These are phyloP conservation scores for Eulemur mongoz DNA, from an alignment of 2,797 vertebrate species.

Conservation along the genomic window DNA sequence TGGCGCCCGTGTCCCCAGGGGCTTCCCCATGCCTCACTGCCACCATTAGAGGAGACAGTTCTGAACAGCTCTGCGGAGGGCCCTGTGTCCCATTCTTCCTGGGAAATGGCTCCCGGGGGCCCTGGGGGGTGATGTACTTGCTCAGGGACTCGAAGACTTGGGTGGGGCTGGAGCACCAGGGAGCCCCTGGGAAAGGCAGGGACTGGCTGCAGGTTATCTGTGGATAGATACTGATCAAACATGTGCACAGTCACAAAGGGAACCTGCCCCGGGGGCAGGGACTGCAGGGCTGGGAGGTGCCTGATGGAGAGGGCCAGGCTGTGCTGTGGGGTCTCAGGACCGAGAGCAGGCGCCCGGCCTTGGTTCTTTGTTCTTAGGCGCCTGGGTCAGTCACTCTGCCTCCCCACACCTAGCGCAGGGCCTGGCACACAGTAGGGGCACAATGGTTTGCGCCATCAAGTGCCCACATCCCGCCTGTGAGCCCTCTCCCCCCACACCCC, in stretches of 20 bases:
- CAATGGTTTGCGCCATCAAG: background rate
- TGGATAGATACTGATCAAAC: background rate
- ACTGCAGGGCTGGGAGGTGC: background rate
- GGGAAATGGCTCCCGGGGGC: background rate
- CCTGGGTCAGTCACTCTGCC: background rate
- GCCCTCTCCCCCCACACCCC: background rate
- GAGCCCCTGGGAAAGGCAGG: background rate
- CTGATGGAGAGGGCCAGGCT: background rate
- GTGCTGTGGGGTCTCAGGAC: accelerated
- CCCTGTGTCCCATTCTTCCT: too few relatives aligned
- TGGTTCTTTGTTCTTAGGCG: background rate
- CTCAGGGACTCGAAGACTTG: accelerated
- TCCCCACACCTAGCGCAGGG: background rate
- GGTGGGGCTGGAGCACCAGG: background rate
- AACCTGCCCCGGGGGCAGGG: too few relatives aligned
- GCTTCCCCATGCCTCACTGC: background rate
- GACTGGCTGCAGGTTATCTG: background rate
- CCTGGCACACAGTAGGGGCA: background rate
- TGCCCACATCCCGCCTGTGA: background rate
- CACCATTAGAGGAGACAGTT: background rate
- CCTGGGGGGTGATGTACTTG: too few relatives aligned
- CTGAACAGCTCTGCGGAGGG: background rate
- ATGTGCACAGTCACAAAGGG: background rate
- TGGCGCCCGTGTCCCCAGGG: background rate
- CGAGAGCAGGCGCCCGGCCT: background rate